Evolutionary conservation across 2,113 vertebrate species (phyloP), one percentile per base, ranked within the genome.

Genomic region (Siniperca chuatsi): DNA sequence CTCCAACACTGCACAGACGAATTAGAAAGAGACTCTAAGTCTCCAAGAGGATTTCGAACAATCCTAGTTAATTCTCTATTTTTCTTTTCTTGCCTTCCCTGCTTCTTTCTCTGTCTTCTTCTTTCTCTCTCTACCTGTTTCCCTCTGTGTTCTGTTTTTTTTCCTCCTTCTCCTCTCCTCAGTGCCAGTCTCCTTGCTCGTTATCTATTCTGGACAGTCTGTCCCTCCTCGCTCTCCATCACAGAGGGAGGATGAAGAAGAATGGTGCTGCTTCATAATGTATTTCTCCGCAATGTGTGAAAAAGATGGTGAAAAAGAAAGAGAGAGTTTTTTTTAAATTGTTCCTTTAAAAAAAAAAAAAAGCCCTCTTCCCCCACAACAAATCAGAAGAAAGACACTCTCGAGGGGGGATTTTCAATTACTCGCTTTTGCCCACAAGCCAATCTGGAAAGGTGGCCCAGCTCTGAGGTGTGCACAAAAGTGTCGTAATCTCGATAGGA

Each of bases 131-230:
- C 57, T 46, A 89, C 77, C 84, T 78, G 76, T 89, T 75, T 82
- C 67, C 52, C 54, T 60, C 61, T 84, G 62, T 88, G 70, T 81
- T 60, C 68, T 72, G 37, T 33, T 64, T 73, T 29, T 58, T 54
- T 40, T 8, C 8, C 40, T 58, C 66, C 44, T 75, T 55, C 46
- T 75, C 66, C 48, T 73, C 68, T 85, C 61, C 75, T 85, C 75
- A 11, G 50, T 71, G 74, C 52, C 85, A 75, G 83, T 87, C 90
- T 91, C 83, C 74, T 82, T 65, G 55, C 84, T 92, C 46, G 85
- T 92, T 94, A 93, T 92, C 91, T 90, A 89, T 92, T 93, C 91
- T 78, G 92, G 89, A 93, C 86, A 90, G 90, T 91, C 71, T 90
- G 90, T 93, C 92, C 90, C 92, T 92, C 85, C 88, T 90, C 87